Percentiles rank a stretch among this genome's conserved stretches.
Evolutionary conservation across 2,797 vertebrate genomes (phyloP).

Genomic region (Meriones psammophilus): DNA sequence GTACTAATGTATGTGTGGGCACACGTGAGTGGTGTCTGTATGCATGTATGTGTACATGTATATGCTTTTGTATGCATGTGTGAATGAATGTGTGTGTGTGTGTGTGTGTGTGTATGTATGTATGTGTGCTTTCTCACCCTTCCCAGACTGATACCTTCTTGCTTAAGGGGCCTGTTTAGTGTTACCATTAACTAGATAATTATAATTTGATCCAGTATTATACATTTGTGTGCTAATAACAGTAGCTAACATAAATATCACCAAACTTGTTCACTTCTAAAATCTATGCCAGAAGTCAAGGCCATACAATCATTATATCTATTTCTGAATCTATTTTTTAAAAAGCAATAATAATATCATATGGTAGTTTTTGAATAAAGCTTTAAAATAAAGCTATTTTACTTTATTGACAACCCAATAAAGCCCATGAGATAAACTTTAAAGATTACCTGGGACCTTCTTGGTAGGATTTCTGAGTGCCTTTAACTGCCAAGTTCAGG

Average conservation of each 20-base stretch:
- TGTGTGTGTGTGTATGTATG: neutral
- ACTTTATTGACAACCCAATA: neutral
- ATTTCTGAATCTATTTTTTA: constrained; percentile 58
- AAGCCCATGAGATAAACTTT: neutral
- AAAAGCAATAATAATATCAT: constrained; percentile 37
- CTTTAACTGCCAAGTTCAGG: neutral
- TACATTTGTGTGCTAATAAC: constrained; percentile 62
- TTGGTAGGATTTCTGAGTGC: neutral
- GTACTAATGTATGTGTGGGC: neutral
- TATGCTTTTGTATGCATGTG: too few relatives aligned
- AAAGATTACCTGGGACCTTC: neutral
- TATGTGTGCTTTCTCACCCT: neutral
- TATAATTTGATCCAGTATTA: constrained; percentile 65
- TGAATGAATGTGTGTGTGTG: neutral
- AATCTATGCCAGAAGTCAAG: constrained; percentile 62
- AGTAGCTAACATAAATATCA: constrained; percentile 57
- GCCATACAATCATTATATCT: constrained; percentile 31
- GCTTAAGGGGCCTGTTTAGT: constrained; percentile 70
- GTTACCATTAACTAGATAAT: constrained; percentile 65
- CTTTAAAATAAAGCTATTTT: constrained; percentile 18
- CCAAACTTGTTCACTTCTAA: constrained; percentile 64
- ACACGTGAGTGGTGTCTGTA: neutral
- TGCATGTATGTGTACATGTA: neutral
- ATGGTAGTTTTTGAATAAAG: constrained; percentile 17
- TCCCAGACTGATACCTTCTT: constrained; percentile 58